Evolutionary conservation across 2,113 vertebrate species (phyloP).

Genomic region (Mirounga angustirostris): DNA sequence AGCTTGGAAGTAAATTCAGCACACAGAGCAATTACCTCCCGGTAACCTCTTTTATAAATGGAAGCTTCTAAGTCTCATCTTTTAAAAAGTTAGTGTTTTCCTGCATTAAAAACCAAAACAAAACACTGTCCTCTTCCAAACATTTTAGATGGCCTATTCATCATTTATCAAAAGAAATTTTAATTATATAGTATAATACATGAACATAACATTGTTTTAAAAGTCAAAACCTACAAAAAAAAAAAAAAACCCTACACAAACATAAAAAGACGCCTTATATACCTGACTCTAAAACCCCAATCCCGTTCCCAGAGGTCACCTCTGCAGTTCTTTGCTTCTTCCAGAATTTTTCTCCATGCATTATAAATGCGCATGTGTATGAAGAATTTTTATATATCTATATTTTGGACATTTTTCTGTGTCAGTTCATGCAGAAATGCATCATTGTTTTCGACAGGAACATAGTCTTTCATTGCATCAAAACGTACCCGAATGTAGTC

Average conservation of each 20-base stretch:
- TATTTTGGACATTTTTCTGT: not conserved
- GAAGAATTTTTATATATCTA: not conserved
- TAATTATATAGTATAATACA: not conserved
- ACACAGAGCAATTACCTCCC: not conserved
- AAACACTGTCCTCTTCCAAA: not conserved
- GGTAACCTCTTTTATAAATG: not conserved
- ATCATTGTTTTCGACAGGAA: not conserved
- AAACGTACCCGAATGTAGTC: not conserved
- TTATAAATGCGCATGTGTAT: not conserved
- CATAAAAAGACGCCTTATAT: not conserved
- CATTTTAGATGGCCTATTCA: not conserved
- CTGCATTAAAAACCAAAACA: not conserved
- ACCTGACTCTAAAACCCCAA: not conserved
- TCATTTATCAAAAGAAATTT: not conserved
- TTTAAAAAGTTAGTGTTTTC: slow-evolving; percentile 14
- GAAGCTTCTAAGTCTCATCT: not conserved
- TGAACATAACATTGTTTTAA: not conserved
- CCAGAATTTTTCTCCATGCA: not conserved
- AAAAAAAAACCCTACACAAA: not conserved
- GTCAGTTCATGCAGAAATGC: not conserved
- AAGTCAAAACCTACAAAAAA: not conserved
- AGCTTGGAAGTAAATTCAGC: not conserved
- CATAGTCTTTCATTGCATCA: not conserved
- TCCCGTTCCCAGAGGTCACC: not conserved
- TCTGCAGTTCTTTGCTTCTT: not conserved